Percentiles rank a stretch among this genome's conserved stretches.
Evolutionary conservation across 2,888 invertebrate genomes (phyloP).

Genomic region (Furcula furcula): DNA sequence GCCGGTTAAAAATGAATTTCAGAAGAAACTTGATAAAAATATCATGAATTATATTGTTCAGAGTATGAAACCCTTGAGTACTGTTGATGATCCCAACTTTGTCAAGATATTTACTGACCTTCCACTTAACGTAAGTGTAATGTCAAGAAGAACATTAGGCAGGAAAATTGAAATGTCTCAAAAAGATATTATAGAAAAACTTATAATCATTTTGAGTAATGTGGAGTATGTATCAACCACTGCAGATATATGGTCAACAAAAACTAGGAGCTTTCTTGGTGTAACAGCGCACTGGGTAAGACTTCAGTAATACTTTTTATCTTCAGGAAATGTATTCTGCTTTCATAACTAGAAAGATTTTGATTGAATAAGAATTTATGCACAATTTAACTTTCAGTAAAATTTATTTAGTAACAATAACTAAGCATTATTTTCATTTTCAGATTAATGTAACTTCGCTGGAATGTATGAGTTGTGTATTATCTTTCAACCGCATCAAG

Average conservation of each 20-base stretch:
- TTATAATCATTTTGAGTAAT: background rate
- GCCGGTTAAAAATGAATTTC: no score
- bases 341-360: no score
- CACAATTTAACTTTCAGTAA: no score
- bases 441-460: no score
- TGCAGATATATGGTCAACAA: background rate
- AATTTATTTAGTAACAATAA: no score
- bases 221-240: background rate
- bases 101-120: background rate
- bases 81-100: background rate
- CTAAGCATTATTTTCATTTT: no score
- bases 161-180: background rate
- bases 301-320: no score
- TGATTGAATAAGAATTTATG: no score
- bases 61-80: background rate
- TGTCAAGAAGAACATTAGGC: background rate
- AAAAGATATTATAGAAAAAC: background rate
- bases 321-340: no score
- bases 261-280: background rate
- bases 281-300: background rate
- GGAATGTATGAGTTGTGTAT: no score
- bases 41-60: background rate
- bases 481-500: no score
- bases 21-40: background rate
- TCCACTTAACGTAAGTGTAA: background rate